Conservation (phyloP, 2,797 vertebrate species). For the Phataginus tetradactyla region DNA sequence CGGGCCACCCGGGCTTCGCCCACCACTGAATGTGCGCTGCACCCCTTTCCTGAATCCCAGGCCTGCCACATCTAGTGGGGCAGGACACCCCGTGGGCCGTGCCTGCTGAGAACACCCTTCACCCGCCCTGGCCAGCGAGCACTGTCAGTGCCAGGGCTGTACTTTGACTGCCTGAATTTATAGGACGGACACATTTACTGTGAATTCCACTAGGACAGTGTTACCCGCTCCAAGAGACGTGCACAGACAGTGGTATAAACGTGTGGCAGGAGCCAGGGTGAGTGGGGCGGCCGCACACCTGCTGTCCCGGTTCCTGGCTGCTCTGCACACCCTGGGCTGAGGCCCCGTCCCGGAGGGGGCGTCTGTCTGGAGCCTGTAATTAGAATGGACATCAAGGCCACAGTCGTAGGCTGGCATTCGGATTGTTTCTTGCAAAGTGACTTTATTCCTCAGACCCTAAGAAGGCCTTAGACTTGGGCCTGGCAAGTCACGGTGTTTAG, state of each 20-base stretch:
- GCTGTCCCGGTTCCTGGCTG: not conserved
- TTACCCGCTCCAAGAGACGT: not conserved
- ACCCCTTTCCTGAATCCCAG: not conserved
- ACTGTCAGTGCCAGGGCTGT: not conserved
- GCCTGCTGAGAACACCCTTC: not conserved
- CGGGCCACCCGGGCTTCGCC: not conserved
- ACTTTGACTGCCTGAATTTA: not conserved
- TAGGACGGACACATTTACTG: not conserved
- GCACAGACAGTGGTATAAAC: rapidly evolving
- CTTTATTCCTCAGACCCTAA: not conserved
- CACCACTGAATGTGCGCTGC: not conserved
- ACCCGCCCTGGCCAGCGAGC: too few species aligned
- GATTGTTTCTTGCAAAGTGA: not conserved
- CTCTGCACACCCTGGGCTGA: rapidly evolving
- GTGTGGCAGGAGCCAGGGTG: rapidly evolving
- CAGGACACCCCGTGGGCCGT: rapidly evolving
- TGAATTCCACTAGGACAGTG: not conserved
- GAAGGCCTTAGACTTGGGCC: not conserved
- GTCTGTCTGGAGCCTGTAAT: not conserved
- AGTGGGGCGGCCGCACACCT: too few species aligned
- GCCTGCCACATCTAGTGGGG: not conserved
- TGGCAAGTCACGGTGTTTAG: not conserved
- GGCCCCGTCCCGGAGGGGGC: too few species aligned
- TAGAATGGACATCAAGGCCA: not conserved
- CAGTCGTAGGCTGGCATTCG: not conserved